Percentiles rank a stretch among this genome's conserved stretches.
phyloP scores from a whole-genome alignment of 2,888 invertebrate genomes.

The Ischnura elegans region DNA sequence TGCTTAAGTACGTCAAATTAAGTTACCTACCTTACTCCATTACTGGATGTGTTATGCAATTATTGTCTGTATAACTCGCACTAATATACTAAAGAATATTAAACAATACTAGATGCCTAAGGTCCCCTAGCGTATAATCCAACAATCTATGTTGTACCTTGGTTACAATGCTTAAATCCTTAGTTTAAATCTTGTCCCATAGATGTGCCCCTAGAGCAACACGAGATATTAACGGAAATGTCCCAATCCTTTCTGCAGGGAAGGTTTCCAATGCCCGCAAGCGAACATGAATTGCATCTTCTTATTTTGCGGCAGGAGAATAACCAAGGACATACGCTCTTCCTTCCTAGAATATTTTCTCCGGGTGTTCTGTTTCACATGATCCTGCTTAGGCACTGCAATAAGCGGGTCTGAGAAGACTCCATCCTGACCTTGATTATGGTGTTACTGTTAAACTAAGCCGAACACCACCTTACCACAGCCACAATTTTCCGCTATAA shows the following conservation, averaged over 20 bases:
- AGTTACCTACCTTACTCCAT: no score
- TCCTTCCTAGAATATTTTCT: neutral
- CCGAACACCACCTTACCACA: neutral
- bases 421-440: neutral
- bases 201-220: no score
- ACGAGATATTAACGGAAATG: no score
- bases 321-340: constrained; percentile 14
- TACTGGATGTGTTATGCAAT: no score
- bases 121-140: no score
- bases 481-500: constrained; percentile 6
- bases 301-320: neutral
- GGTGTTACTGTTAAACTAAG: constrained; percentile 1
- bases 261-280: neutral
- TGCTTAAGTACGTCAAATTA: no score
- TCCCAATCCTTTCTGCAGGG: neutral
- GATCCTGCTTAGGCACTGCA: neutral
- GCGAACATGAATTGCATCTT: neutral
- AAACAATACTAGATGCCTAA: no score
- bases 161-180: no score
- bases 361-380: constrained; percentile 25
- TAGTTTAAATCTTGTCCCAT: no score
- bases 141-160: no score
- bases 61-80: no score
- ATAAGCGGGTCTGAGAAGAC: constrained; percentile 15
- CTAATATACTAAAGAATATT: no score